Percentiles rank a stretch among this genome's conserved stretches.
phyloP scores from a whole-genome alignment of 2,888 invertebrate genomes.

The Hemicrepidius hirtus region DNA sequence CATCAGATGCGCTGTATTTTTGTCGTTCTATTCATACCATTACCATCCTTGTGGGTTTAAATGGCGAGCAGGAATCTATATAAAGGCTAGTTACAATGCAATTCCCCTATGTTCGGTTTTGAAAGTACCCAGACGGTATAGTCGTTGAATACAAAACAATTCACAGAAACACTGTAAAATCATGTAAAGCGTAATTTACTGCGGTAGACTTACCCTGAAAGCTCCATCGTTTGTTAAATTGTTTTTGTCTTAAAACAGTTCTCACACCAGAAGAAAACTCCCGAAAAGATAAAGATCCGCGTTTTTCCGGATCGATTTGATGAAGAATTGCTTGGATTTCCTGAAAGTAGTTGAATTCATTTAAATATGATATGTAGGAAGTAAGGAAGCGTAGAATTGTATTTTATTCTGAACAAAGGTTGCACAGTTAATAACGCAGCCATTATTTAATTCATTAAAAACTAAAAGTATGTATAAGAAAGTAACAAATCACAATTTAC shows the following conservation, averaged over 20 bases:
- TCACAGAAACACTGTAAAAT: no score
- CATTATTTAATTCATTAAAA: not conserved
- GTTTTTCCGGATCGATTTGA: slow-evolving; percentile 60
- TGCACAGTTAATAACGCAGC: not conserved
- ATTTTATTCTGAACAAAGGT: no score
- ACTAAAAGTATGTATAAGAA: not conserved
- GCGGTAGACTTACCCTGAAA: slow-evolving; percentile 19
- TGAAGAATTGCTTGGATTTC: slow-evolving; percentile 59
- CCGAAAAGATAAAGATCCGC: slow-evolving; percentile 60
- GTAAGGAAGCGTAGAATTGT: no score
- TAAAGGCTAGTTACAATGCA: no score
- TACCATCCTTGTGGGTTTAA: no score
- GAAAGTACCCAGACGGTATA: no score
- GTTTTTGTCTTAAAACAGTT: slow-evolving; percentile 49
- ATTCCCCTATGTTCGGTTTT: no score
- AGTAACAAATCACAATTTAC: not conserved
- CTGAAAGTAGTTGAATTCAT: slow-evolving; percentile 53
- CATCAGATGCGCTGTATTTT: no score
- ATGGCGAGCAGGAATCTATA: no score
- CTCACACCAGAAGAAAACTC: slow-evolving; percentile 63
- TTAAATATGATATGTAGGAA: not conserved
- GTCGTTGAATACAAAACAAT: no score
- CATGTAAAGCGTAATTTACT: no score
- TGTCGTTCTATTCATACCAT: no score
- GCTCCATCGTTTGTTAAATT: slow-evolving; percentile 38